Base-by-base conservation (phyloP, 2,113 vertebrate genomes). In the Pyxicephalus adspersus region DNA sequence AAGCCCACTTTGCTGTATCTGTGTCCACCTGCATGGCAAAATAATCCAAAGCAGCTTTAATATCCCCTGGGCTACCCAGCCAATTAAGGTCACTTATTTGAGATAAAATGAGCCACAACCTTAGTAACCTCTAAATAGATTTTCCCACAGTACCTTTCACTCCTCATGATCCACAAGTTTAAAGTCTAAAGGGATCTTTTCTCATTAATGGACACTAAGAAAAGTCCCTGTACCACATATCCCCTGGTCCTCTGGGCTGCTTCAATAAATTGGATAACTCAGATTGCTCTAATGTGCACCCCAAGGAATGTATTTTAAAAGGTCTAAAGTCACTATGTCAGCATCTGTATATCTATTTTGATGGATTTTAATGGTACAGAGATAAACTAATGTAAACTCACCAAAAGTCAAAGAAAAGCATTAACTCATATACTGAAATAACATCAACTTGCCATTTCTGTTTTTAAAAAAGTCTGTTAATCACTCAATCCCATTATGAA, bases 291-390 rank as follows among this genome's bases (percentile, higher is more conserved):
- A 16, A 22, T 51, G 23, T 17, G 50, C 26, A 23, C 66, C 51
- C 66, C 25, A 70, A 51, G 66, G 38, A 70, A 52, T 52, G 23
- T 52, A 19, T 51, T 70, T 70, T 51, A 70, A 70, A 70, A 70
- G 34, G 45, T 70, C 50, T 70, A 66, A 8, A 66, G 64, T 66
- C 31, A 66, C 31, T 16, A 66, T n/a, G 64, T 70, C 45, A 51
- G 17, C 66, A 70, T 23, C 66, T 26, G 15, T 22, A 16, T 25
- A 45, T 70, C 22, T 51, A 52, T 20, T 11, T 17, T 70, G 45
- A 70, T 70, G 19, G 23, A 16, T 19, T 70, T 52, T 22, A 70
- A 51, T 51, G 38, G 17, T 22, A 52, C 38, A 45, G 1, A 2
- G 8, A 45, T 45, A 45, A 45, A 45, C 38, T 45, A 45, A 13